Evolutionary conservation across 2,797 vertebrate species (phyloP).

Genomic region (Pipistrellus kuhlii): DNA sequence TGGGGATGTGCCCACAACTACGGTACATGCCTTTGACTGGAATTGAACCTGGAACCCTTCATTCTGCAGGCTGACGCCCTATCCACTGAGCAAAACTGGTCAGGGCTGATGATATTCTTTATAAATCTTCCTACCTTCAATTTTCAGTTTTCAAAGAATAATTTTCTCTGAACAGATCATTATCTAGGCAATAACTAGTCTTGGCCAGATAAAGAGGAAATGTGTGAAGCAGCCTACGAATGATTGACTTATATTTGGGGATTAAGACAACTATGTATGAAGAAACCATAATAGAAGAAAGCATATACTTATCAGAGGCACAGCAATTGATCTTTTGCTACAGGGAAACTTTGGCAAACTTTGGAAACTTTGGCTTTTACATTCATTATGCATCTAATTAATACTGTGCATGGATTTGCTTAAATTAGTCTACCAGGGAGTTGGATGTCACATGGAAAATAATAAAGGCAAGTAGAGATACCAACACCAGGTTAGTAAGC

Average conservation of each 20-base stretch:
- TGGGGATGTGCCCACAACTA: too few species aligned
- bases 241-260: neutral
- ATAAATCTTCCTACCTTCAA: neutral
- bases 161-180: neutral
- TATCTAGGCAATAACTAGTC: neutral
- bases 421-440: slow-evolving; percentile 29
- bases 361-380: neutral
- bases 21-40: too few species aligned
- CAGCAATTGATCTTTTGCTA: neutral
- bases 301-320: neutral
- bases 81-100: too few species aligned
- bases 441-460: slow-evolving; percentile 37
- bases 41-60: too few species aligned
- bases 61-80: too few species aligned
- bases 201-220: neutral
- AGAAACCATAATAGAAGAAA: neutral
- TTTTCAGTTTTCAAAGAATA: slow-evolving; percentile 1
- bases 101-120: neutral
- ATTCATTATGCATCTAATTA: neutral
- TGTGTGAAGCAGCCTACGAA: neutral
- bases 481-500: neutral
- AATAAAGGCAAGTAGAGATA: slow-evolving; percentile 37
- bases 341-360: neutral
- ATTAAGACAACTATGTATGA: neutral
- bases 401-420: neutral